Percentiles rank a stretch among this genome's conserved stretches.
These are phyloP conservation scores for Darwinula stevensoni DNA, from an alignment of 2,888 invertebrate genomes.

Conservation along the genomic window DNA sequence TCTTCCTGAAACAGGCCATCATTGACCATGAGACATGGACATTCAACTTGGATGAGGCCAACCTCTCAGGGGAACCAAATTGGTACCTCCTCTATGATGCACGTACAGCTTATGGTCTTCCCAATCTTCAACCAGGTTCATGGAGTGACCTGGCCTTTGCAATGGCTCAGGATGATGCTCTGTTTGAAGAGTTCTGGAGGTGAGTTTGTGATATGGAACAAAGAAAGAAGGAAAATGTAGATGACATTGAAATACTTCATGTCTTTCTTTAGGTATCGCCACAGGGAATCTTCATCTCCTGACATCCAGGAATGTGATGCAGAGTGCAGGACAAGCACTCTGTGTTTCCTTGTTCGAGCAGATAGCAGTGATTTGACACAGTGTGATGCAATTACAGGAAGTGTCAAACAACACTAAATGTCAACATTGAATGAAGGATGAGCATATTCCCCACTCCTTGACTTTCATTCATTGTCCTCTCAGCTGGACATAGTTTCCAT, in stretches of 20 bases:
- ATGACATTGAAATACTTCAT: not conserved
- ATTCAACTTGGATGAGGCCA: slow-evolving; percentile 16
- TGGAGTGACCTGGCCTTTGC: too few species aligned
- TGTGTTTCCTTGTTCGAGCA: not conserved
- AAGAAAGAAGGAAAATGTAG: not conserved
- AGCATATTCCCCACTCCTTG: too few species aligned
- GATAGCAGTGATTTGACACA: not conserved
- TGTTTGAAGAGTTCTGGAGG: not conserved
- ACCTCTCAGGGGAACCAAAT: slow-evolving; percentile 11
- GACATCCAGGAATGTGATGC: not conserved
- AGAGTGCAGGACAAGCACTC: not conserved
- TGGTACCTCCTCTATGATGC: slow-evolving; percentile 19
- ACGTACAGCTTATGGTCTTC: too few species aligned
- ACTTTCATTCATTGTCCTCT: too few species aligned
- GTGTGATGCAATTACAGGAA: too few species aligned
- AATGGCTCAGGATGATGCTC: not conserved
- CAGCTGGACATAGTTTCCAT: too few species aligned
- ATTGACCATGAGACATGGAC: slow-evolving; percentile 18
- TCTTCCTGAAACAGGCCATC: slow-evolving; percentile 11
- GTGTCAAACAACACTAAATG: too few species aligned
- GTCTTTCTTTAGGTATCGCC: not conserved
- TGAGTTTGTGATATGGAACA: not conserved
- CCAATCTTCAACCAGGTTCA: too few species aligned
- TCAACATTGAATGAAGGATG: too few species aligned
- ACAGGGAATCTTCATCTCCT: not conserved